Conservation (phyloP, 2,113 vertebrate species). For the Engystomops pustulosus region DNA sequence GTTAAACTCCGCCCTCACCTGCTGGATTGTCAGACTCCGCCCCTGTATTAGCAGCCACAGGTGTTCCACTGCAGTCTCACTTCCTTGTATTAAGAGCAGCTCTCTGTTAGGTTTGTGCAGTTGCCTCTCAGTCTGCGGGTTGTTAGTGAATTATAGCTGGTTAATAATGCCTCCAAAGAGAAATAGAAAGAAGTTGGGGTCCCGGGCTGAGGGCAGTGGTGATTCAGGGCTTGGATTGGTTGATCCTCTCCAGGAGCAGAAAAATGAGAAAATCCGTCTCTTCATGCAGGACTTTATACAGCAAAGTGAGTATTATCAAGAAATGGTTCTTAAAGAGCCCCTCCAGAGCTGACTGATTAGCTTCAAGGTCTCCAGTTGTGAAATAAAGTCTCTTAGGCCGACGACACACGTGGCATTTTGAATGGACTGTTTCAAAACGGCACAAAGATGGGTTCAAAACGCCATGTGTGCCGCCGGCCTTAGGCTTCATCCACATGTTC, state of each 20-base stretch:
- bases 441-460: too few species aligned
- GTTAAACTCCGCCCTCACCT: too few species aligned
- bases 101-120: background rate
- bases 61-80: background rate
- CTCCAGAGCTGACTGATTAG: too few species aligned
- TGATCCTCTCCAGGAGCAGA: constrained; percentile 62
- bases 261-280: constrained; percentile 66
- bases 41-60: background rate
- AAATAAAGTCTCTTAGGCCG: too few species aligned
- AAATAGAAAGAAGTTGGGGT: constrained; percentile 38
- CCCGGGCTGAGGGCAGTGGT: constrained; percentile 61
- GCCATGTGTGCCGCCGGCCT: too few species aligned
- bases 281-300: constrained; percentile 83
- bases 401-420: too few species aligned
- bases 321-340: background rate
- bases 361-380: too few species aligned
- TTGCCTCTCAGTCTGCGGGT: too few species aligned
- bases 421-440: too few species aligned
- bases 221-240: constrained; percentile 44
- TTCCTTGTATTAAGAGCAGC: constrained; percentile 3
- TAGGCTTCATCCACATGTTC: too few species aligned
- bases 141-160: too few species aligned
- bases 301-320: constrained; percentile 70
- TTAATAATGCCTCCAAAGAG: constrained; percentile 59
- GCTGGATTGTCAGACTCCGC: too few species aligned